These are phyloP conservation scores for Cassiopea andromeda DNA, from an alignment of 30 jellyfish, hydroid and myxozoan genomes.

Conservation along the genomic window DNA sequence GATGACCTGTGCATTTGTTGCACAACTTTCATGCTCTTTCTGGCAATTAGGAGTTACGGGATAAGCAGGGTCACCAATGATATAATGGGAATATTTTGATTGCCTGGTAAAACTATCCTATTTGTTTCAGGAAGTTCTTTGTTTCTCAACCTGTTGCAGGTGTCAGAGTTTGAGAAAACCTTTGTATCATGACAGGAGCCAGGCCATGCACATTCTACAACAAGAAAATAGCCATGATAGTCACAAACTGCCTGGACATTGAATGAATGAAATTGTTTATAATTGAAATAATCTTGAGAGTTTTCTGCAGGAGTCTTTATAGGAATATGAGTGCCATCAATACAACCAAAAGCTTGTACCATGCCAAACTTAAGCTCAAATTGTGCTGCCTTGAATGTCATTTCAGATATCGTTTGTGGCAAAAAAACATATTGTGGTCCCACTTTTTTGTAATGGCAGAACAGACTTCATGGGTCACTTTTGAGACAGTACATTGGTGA, in stretches of 20 bases:
- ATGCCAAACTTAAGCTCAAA: conserved; percentile 64
- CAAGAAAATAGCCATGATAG: conserved; percentile 52
- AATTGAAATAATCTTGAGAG: conserved; percentile 56
- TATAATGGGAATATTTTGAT: conserved; percentile 24
- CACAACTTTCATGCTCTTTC: conserved; percentile 46
- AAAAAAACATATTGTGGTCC: conserved; percentile 49
- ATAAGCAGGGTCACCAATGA: conserved; percentile 79
- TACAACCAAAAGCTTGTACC: conserved; percentile 75
- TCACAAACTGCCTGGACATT: conserved; percentile 70
- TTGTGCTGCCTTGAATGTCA: conserved; percentile 46
- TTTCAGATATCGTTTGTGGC: conserved; percentile 31
- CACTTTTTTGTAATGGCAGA: conserved; percentile 28
- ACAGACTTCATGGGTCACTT: conserved; percentile 43
- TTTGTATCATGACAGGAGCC: conserved; percentile 60
- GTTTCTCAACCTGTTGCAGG: conserved; percentile 5
- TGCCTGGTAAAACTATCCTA: background rate
- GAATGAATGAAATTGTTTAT: conserved; percentile 35
- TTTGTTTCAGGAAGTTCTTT: conserved; percentile 24
- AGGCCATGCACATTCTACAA: conserved; percentile 73
- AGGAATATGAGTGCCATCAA: conserved; percentile 71
- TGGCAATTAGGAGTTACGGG: conserved; percentile 66
- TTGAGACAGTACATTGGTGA: conserved; percentile 47
- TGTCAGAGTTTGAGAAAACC: conserved; percentile 55
- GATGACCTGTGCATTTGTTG: conserved; percentile 39
- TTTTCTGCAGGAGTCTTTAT: conserved; percentile 10